Evolutionary conservation across 2,113 vertebrate genomes (phyloP).

Genomic region (Microcebus lehilahytsara): DNA sequence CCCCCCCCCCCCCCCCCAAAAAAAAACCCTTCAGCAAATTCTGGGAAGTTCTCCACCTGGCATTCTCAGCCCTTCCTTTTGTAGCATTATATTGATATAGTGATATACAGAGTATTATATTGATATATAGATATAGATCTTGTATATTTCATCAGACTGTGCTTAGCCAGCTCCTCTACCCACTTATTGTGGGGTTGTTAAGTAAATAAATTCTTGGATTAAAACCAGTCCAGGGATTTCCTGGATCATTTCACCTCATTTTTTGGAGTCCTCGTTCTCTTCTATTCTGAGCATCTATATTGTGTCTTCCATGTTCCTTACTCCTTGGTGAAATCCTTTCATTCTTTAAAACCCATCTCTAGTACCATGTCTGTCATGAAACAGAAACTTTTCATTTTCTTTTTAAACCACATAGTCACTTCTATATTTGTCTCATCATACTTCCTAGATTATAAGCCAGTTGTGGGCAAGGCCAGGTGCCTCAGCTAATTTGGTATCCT

Average conservation of each 20-base stretch:
- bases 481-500: neutral
- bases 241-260: neutral
- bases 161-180: neutral
- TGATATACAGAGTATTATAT: neutral
- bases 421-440: neutral
- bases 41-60: neutral
- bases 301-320: neutral
- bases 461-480: neutral
- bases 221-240: neutral
- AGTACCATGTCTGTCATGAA: neutral
- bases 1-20: too few species aligned
- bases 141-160: neutral
- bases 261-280: neutral
- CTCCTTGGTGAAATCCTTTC: neutral
- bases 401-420: neutral
- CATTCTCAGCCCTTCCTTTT: neutral
- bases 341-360: neutral
- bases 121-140: neutral
- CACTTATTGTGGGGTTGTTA: neutral
- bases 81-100: neutral
- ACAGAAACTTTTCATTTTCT: neutral
- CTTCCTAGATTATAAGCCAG: neutral
- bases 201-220: neutral
- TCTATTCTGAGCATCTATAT: neutral
- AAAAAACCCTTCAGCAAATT: neutral